Evolutionary conservation across 2,797 vertebrate genomes (phyloP), one percentile per base, ranked within the genome.

Genomic region (Anolis apletophallus): DNA sequence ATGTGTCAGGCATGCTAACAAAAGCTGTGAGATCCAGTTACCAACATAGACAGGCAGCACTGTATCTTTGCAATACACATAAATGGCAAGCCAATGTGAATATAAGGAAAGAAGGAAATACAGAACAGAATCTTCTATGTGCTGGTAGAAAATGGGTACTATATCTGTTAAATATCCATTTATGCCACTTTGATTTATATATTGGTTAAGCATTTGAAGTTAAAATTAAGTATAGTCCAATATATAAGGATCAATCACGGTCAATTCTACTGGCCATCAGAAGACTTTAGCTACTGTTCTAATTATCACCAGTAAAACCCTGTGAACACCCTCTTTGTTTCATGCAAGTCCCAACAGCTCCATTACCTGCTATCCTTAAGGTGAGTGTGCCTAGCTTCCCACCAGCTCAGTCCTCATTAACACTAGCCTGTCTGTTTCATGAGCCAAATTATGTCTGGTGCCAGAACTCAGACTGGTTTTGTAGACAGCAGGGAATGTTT

Each of bases 401-500:
- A 88, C 67, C 1, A 88, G 88, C 2, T 0, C 40, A 69, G 89
- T 73, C 81, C 93, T 94, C 94, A 91, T 95, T 95, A 95, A 92
- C 34, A 80, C 89, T 8, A 84, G 90, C 88, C 88, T 91, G 89
- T 32, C 83, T 90, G 90, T 74, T 90, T 94, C 94, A 94, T 91
- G 91, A 93, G 88, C 89, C 88, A 75, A 94, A 87, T 72, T 91
- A 93, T 93, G 90, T 93, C 57, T 19, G 0, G 88, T 87, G 85
- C 72, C 0, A 0, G 67, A 91, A 85, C 78, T 88, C 90, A 91
- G 88, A 91, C 90, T 90, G 92, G 89, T 91, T 92, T 84, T 91
- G 92, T 17, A 90, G 93, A 88, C 93, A 92, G 91, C 90, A 81
- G 93, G 94, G 91, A 90, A 90, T 94, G 91, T 95, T 94, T 93